phyloP scores from a whole-genome alignment of 2,888 invertebrate genomes.

The Polymixis flavicincta region DNA sequence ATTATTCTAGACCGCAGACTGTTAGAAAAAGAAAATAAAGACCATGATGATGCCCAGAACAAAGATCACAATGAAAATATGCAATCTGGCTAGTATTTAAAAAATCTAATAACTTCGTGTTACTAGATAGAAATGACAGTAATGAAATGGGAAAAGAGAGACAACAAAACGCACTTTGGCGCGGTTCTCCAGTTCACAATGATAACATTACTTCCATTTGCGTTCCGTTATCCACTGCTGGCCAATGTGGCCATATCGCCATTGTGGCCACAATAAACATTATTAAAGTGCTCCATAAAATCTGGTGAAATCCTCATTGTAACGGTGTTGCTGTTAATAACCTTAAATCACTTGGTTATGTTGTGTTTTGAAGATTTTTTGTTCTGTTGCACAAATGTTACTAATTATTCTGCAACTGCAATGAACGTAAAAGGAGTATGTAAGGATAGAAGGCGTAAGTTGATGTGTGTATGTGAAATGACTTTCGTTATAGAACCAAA shows the following conservation, averaged over 20 bases:
- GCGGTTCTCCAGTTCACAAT: constrained; percentile 26
- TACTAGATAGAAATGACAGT: not conserved
- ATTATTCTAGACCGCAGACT: not conserved
- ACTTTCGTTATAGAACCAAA: not conserved
- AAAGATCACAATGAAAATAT: not conserved
- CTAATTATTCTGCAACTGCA: not conserved
- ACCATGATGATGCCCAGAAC: not conserved
- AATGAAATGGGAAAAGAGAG: not conserved
- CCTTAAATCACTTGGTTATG: constrained; percentile 31
- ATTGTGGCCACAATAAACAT: constrained; percentile 47
- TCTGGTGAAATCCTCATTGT: constrained; percentile 33
- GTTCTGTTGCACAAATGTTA: not conserved
- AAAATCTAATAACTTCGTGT: not conserved
- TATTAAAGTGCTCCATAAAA: constrained; percentile 46
- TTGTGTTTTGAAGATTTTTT: constrained; percentile 9
- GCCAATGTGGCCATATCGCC: constrained; percentile 15
- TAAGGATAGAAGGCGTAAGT: not conserved
- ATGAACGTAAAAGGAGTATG: not conserved
- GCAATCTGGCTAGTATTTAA: too few species aligned
- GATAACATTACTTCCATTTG: constrained; percentile 36
- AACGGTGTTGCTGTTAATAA: constrained; percentile 36
- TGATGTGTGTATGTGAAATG: not conserved
- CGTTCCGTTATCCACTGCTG: constrained; percentile 24
- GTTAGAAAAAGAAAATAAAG: not conserved
- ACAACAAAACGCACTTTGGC: constrained; percentile 3